These are phyloP conservation scores for Tyrannus savana DNA, from an alignment of 2,113 vertebrate genomes.

Conservation along the genomic window DNA sequence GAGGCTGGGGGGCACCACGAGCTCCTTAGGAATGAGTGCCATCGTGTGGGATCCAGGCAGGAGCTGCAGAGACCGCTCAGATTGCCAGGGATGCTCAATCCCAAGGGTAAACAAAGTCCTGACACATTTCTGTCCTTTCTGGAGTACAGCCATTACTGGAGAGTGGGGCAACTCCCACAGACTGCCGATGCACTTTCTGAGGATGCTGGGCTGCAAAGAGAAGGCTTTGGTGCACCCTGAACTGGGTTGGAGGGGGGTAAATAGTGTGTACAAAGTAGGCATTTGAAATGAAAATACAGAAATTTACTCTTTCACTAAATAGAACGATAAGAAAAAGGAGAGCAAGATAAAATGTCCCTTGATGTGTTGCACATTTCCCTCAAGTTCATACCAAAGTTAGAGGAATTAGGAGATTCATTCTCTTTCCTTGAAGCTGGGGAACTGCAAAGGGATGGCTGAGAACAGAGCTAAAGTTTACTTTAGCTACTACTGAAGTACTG, in stretches of 20 bases:
- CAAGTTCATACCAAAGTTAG: neutral
- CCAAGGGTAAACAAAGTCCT: neutral
- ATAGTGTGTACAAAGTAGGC: neutral
- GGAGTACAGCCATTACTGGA: neutral
- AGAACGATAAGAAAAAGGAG: neutral
- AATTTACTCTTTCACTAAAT: neutral
- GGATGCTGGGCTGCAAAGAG: neutral
- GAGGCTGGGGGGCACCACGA: neutral
- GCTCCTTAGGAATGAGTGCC: neutral
- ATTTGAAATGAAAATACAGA: neutral
- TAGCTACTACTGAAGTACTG: too few relatives aligned
- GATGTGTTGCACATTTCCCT: neutral
- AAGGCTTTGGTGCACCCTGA: neutral
- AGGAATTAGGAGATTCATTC: neutral
- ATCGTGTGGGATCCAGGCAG: neutral
- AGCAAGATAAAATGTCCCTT: neutral
- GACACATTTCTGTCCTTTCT: neutral
- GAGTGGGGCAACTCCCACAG: neutral
- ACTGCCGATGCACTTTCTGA: neutral
- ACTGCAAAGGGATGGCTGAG: neutral
- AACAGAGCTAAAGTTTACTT: neutral
- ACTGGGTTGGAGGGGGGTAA: neutral
- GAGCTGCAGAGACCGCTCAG: neutral
- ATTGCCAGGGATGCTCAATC: too few relatives aligned
- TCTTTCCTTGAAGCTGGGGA: neutral